Evolutionary conservation across 2,113 vertebrate species (phyloP).

Genomic region (Calonectris borealis): DNA sequence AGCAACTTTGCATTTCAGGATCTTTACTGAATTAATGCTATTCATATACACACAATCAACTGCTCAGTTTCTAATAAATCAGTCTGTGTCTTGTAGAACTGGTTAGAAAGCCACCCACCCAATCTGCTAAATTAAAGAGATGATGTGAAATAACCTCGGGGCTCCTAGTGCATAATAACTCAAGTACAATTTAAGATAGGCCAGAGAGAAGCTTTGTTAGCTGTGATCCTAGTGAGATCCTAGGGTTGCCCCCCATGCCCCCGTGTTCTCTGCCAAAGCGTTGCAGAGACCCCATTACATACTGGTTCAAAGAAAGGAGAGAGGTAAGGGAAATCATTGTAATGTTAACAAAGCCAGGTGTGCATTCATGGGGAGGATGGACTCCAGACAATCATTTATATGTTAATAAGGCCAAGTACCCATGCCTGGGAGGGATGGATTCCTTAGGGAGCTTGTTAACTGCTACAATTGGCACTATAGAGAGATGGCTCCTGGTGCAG

Average conservation of each 20-base stretch:
- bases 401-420: not conserved
- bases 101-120: not conserved
- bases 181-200: not conserved
- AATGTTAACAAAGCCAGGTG: not conserved
- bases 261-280: not conserved
- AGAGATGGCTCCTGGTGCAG: not conserved
- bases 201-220: not conserved
- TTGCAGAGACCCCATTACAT: not conserved
- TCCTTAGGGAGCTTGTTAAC: not conserved
- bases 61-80: not conserved
- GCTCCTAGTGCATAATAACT: not conserved
- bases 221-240: not conserved
- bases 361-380: not conserved
- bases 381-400: not conserved
- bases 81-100: not conserved
- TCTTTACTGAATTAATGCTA: not conserved
- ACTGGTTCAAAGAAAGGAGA: not conserved
- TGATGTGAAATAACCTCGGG: not conserved
- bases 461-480: rapidly evolving
- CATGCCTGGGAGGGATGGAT: not conserved
- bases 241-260: not conserved
- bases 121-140: not conserved
- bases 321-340: not conserved
- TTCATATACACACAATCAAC: not conserved
- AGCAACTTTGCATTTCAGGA: not conserved